phyloP scores from a whole-genome alignment of 2,888 invertebrate species.

The Tachina fera region DNA sequence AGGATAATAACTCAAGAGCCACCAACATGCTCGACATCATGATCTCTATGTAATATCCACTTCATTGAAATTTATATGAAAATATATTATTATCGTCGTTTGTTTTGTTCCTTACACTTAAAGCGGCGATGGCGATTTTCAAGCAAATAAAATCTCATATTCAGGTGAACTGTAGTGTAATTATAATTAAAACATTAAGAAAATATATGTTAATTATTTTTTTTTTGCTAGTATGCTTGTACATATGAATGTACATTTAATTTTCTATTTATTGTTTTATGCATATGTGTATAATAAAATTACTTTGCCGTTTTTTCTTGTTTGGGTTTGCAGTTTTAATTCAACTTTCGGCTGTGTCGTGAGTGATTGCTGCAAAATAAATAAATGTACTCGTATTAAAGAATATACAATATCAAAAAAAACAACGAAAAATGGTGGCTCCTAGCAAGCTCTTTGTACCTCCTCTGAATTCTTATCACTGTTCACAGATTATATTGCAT shows the following conservation, averaged over 20 bases:
- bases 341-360: conserved; percentile 31
- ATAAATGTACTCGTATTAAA: not conserved
- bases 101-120: too few relatives aligned
- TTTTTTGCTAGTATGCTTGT: too few relatives aligned
- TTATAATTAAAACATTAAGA: not conserved
- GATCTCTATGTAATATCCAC: too few relatives aligned
- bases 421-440: conserved; percentile 62
- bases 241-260: not conserved
- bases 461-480: conserved; percentile 60
- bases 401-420: not conserved
- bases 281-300: not conserved
- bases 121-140: not conserved
- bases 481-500: conserved; percentile 69
- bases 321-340: conserved; percentile 33
- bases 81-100: too few relatives aligned
- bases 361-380: not conserved
- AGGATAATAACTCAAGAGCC: too few relatives aligned
- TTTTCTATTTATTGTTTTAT: not conserved
- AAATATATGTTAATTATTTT: not conserved
- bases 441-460: conserved; percentile 66
- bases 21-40: too few relatives aligned
- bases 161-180: not conserved
- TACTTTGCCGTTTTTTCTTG: not conserved
- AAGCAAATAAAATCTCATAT: not conserved
- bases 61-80: too few relatives aligned